Conservation (phyloP, 35 echinoderm and acorn worm species). For the Amphiura filiformis region DNA sequence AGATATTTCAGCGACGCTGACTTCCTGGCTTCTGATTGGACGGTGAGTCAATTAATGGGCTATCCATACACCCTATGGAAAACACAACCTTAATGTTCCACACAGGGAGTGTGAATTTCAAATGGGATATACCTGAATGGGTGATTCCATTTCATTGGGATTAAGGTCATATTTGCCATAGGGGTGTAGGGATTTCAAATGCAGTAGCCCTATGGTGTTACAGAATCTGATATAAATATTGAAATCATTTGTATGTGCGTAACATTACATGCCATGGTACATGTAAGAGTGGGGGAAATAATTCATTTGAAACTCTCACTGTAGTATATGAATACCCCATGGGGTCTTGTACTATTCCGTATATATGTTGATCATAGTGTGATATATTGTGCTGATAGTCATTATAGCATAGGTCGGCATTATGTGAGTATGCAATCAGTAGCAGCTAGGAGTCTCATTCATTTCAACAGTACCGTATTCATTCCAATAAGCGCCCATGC, state of each 20-base stretch:
- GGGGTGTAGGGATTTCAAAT: background rate
- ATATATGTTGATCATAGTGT: background rate
- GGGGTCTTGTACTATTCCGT: background rate
- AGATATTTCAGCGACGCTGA: conserved; percentile 79
- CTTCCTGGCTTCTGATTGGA: conserved; percentile 70
- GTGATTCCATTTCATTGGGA: background rate
- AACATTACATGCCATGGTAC: too few species aligned
- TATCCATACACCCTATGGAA: background rate
- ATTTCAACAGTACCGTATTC: conserved; percentile 66
- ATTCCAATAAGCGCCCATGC: too few species aligned
- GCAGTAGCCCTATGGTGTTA: background rate
- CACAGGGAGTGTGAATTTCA: too few species aligned
- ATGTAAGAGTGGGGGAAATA: too few species aligned
- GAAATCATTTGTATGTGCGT: too few species aligned
- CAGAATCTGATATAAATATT: background rate
- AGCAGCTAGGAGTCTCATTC: conserved; percentile 62
- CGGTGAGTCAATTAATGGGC: conserved; percentile 49
- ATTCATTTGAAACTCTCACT: too few species aligned
- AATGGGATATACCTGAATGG: too few species aligned
- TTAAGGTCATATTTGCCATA: too few species aligned
- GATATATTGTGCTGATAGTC: background rate
- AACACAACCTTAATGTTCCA: too few species aligned
- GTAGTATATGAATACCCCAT: too few species aligned
- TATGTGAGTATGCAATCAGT: conserved; percentile 67
- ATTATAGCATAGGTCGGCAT: conserved; percentile 60